These are phyloP conservation scores for Drosophila tanythrix DNA, from an alignment of 2,888 invertebrate genomes.

Conservation along the genomic window DNA sequence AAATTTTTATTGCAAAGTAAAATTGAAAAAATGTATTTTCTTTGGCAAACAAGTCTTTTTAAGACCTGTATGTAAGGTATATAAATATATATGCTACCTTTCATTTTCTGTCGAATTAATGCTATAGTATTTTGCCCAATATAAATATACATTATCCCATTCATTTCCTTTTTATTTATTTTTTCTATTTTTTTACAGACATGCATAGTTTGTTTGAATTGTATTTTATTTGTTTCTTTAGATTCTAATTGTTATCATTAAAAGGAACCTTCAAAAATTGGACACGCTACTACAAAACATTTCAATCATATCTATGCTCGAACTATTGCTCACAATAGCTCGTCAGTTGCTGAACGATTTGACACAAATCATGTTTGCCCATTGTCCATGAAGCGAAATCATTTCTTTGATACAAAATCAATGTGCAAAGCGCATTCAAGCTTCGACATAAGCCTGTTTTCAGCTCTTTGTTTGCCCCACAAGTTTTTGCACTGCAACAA, in stretches of 20 bases:
- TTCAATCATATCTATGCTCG: not conserved
- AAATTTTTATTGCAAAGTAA: not conserved
- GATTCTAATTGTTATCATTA: constrained; percentile 14
- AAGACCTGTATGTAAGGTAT: not conserved
- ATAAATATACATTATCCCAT: not conserved
- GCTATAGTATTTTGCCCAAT: not conserved
- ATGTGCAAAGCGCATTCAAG: constrained; percentile 42
- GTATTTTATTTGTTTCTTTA: not conserved
- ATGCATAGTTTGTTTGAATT: not conserved
- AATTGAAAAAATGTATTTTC: not conserved
- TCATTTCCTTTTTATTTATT: not conserved
- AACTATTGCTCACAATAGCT: constrained; percentile 17
- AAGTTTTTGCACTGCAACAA: constrained; percentile 44
- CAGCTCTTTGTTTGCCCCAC: constrained; percentile 19
- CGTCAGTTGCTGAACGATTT: constrained; percentile 38
- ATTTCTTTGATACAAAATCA: constrained; percentile 19
- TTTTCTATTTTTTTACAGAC: not conserved
- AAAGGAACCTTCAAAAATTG: constrained; percentile 14
- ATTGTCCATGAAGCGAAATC: constrained; percentile 25
- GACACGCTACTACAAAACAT: not conserved
- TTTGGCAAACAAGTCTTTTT: not conserved
- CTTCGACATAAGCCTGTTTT: constrained; percentile 42
- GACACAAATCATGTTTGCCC: constrained; percentile 38
- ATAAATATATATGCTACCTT: not conserved
- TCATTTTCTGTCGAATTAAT: not conserved